Evolutionary conservation across 1,140 invertebrate genomes (phyloP).

Genomic region (Anastrepha ludens): DNA sequence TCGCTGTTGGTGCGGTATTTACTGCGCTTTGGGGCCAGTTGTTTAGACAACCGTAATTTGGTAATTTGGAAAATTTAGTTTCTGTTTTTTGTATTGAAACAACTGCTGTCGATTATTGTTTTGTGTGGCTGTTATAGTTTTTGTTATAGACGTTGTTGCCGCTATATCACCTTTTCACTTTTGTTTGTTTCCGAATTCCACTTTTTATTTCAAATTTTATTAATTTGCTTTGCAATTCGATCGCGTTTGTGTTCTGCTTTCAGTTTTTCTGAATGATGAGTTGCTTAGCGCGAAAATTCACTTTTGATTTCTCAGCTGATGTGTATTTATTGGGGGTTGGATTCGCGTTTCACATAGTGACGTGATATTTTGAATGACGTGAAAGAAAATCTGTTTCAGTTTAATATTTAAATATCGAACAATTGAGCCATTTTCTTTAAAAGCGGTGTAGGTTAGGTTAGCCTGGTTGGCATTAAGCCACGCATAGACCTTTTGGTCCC

Average conservation of each 20-base stretch:
- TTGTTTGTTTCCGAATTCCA: background rate
- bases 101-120: conserved; percentile 13
- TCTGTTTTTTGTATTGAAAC: conserved; percentile 38
- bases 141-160: background rate
- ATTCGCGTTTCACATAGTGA: background rate
- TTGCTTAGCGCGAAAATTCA: conserved; percentile 32
- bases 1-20: background rate
- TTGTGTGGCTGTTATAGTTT: background rate
- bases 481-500: too few relatives aligned
- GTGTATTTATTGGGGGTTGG: background rate
- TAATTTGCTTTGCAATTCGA: conserved; percentile 51
- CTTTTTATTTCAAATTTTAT: conserved; percentile 18
- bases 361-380: background rate
- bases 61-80: background rate
- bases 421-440: too few relatives aligned
- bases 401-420: too few relatives aligned
- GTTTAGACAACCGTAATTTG: background rate
- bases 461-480: too few relatives aligned
- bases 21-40: conserved; percentile 9
- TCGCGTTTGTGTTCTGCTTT: conserved; percentile 4
- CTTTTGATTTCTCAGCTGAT: conserved; percentile 28
- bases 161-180: conserved; percentile 6
- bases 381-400: too few relatives aligned
- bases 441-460: too few relatives aligned
- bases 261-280: background rate